Conservation (phyloP, 2,113 vertebrate species). For the Salvelinus alpinus region DNA sequence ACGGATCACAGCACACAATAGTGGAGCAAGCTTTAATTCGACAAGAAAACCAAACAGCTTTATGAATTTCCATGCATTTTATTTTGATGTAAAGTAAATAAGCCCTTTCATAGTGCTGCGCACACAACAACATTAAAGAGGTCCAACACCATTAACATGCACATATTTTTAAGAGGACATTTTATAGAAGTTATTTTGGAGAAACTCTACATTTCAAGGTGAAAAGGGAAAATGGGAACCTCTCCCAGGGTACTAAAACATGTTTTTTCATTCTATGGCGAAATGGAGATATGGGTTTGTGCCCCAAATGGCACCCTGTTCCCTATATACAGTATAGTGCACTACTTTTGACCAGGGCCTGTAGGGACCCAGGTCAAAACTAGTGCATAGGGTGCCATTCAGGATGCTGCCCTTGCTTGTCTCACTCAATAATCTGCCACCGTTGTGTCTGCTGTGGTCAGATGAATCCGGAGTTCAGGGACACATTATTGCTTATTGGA, state of each 20-base stretch:
- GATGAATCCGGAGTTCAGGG: slow-evolving; percentile 75
- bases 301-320: too few relatives aligned
- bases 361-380: too few relatives aligned
- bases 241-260: slow-evolving; percentile 28
- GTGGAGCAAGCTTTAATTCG: slow-evolving; percentile 62
- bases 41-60: slow-evolving; percentile 56
- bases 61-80: slow-evolving; percentile 66
- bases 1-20: slow-evolving; percentile 67
- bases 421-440: slow-evolving; percentile 80
- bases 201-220: slow-evolving; percentile 60
- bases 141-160: slow-evolving; percentile 55
- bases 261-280: slow-evolving; percentile 51
- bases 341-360: too few relatives aligned
- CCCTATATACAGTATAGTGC: too few relatives aligned
- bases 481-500: slow-evolving; percentile 81
- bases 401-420: slow-evolving; percentile 31
- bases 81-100: slow-evolving; percentile 42
- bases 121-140: slow-evolving; percentile 57
- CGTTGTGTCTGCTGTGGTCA: slow-evolving; percentile 76
- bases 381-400: too few relatives aligned
- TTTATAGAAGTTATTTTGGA: slow-evolving; percentile 27
- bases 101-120: slow-evolving; percentile 51
- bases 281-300: slow-evolving; percentile 49
- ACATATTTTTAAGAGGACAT: slow-evolving; percentile 55
- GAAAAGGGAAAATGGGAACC: slow-evolving; percentile 33